Percentiles rank a stretch among this genome's conserved stretches.
Conservation (phyloP, 2,113 vertebrate genomes). For the Penelope pileata region DNA sequence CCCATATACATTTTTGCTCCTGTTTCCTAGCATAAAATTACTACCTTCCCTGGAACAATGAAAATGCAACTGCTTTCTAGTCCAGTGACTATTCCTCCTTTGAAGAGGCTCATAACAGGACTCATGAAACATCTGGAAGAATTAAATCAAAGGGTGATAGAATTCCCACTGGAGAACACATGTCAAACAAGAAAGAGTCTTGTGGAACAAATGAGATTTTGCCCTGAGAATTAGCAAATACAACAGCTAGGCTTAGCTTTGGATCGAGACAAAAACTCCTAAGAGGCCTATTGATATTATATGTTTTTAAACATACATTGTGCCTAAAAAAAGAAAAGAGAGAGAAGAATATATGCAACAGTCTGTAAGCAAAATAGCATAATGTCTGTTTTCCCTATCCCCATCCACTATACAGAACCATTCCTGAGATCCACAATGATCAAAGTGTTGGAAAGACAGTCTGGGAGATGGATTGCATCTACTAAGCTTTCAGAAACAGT, state of each 20-base stretch:
- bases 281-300: conserved; percentile 32
- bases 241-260: conserved; percentile 34
- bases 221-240: conserved; percentile 65
- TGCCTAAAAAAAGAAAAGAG: not conserved
- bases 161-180: conserved; percentile 68
- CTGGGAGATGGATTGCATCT: not conserved
- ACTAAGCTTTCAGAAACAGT: too few relatives aligned
- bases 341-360: not conserved
- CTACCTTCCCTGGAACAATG: conserved; percentile 56
- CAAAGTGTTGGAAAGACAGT: not conserved
- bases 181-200: conserved; percentile 69
- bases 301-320: not conserved
- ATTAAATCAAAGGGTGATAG: conserved; percentile 74
- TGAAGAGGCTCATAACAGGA: conserved; percentile 68
- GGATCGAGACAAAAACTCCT: conserved; percentile 59
- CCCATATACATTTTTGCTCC: conserved; percentile 50
- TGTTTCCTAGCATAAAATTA: conserved; percentile 61
- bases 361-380: not conserved
- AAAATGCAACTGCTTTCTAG: conserved; percentile 56
- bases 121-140: conserved; percentile 76
- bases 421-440: not conserved
- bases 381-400: conserved; percentile 8
- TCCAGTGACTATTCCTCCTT: conserved; percentile 49
- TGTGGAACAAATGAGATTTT: conserved; percentile 73
- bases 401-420: not conserved